A percentile compares a stretch with the other conserved stretches of the same genome.
Evolutionary conservation across 2,888 invertebrate genomes (phyloP).

Genomic region (Amphipoea lucens): DNA sequence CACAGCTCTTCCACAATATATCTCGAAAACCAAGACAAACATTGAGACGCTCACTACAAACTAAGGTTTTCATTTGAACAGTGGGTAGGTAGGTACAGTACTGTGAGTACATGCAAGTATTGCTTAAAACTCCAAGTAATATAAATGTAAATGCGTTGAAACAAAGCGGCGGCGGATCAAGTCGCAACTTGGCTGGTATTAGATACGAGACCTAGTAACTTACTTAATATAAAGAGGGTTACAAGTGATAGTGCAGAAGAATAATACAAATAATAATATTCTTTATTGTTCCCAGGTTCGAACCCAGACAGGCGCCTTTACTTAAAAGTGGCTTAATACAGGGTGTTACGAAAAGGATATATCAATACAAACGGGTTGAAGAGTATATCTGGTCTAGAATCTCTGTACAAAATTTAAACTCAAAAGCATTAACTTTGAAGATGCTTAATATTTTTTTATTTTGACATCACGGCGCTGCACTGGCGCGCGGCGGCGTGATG

Average conservation of each 20-base stretch:
- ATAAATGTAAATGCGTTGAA: constrained; percentile 81
- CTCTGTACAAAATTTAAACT: too few species aligned
- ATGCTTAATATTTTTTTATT: too few species aligned
- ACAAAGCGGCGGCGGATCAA: constrained; percentile 73
- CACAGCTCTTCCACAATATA: not conserved
- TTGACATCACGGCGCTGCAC: too few species aligned
- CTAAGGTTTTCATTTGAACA: constrained; percentile 43
- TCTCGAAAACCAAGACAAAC: constrained; percentile 12
- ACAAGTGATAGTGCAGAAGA: not conserved
- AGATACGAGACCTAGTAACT: constrained; percentile 49
- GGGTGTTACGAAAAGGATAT: too few species aligned
- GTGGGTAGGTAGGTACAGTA: constrained; percentile 12
- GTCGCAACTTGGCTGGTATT: constrained; percentile 72
- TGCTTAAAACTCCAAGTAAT: constrained; percentile 81
- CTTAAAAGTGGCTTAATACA: too few species aligned
- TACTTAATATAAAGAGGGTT: constrained; percentile 33
- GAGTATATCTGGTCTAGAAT: too few species aligned
- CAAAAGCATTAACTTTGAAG: too few species aligned
- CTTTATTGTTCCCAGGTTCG: too few species aligned
- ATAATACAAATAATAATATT: not conserved
- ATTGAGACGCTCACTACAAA: constrained; percentile 40
- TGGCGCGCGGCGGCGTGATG: too few species aligned
- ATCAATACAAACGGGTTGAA: too few species aligned
- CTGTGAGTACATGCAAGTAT: constrained; percentile 70
- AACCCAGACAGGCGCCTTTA: too few species aligned